Evolutionary conservation across 2,797 vertebrate genomes (phyloP), one percentile per base, ranked within the genome.

Genomic region (Channallabes apus): DNA sequence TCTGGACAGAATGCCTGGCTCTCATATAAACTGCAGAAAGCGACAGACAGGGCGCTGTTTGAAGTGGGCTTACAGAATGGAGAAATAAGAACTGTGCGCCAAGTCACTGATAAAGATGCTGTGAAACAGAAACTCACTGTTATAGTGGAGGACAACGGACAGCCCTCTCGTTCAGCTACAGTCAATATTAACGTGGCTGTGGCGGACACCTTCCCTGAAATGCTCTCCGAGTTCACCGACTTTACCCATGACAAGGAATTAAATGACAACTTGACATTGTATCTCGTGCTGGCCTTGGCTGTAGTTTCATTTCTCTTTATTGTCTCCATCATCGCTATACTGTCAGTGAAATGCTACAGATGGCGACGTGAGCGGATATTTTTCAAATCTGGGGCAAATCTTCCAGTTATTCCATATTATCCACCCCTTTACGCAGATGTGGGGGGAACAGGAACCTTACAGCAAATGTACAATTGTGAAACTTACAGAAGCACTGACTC

Each of bases 1-100:
- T 94, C 93, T 87, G 94, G 94, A 88, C 94, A 95, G 91, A 95
- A 95, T 89, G 93, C 94, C 85, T 96, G 94, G 95, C 94, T 96
- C 83, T 95, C 95, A 76, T 96, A 94, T 90, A 92, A 94, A 91
- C 90, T 95, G 54, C 93, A 95, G 75, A 95, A 94, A 94, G 90
- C 92, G 88, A 93, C 94, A 85, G 95, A 96, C 89, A 95, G 93
- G 59, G 92, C 93, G 41, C 92, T 96, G 86, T 96, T 96, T 93
- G 93, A 91, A 90, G 94, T 96, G 92, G 93, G 94, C 56, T 90
- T 87, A 91, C 94, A 96, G 90, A 96, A 94, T 89, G 95, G 96
- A 87, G 95, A 96, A 91, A 94, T 96, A 82, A 92, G 94, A 90
- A 95, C 95, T 32, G 82, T 79, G 12, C 65, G 46, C 46, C 46